Evolutionary conservation across 2,888 invertebrate genomes (phyloP), one percentile per base, ranked within the genome.

Genomic region (Lochmaea capreae): DNA sequence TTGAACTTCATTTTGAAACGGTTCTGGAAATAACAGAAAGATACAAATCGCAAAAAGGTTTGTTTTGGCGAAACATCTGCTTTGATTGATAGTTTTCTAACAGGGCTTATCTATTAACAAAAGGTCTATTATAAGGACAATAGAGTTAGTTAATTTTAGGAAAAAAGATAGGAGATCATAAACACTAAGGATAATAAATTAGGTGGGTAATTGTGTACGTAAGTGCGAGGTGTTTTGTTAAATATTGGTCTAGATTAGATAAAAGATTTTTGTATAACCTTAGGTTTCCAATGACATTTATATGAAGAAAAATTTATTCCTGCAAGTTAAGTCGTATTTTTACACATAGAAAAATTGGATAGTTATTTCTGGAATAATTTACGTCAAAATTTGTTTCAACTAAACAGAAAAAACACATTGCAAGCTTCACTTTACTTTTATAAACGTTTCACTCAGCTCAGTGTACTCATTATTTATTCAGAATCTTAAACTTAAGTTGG

Each of bases 31-130:
- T 42, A 63, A 54, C 54, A 16, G 18, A 66, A 67, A 72, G 75
- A 75, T 75, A 72, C 14, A 68, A 66, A 75, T 75, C 75, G 72
- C 75, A 61, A 65, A 74, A 39, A 63, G 42, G 62, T 63, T 63
- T 71, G 75, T 76, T 75, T 79, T 80, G 77, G 78, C 80, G 76
- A 79, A 78, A 79, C 80, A 81, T 75, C 81, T 81, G 80, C 78
- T 70, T 66, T 73, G 69, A 73, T 73, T 76, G 75, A 77, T 77
- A 74, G 67, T 70, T 77, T 78, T 76, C 75, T 80, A 79, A 78
- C 76, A 77, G 77, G 75, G 63, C 66, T 70, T 70, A 78, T 76
- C 73, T 69, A 69, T 46, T 68, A 71, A 75, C 73, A 75, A 76
- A 71, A 76, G 76, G 61, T 67, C 65, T 75, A 63, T 73, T 75